phyloP scores from a whole-genome alignment of 2,888 invertebrate species.

The Polietes domitor region DNA sequence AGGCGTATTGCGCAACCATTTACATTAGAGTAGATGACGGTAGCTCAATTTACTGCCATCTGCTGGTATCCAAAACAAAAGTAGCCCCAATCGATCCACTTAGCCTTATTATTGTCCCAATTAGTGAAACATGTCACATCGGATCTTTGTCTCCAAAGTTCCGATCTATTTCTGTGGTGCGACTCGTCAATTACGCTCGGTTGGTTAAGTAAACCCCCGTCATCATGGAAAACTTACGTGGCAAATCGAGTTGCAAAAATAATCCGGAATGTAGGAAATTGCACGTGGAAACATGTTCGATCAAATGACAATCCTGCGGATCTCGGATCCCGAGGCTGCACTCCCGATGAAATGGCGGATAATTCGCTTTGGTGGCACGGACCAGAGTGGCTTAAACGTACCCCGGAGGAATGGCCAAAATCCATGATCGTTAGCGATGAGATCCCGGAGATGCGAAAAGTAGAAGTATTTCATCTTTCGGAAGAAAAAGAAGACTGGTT shows the following conservation, averaged over 20 bases:
- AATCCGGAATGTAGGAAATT: slow-evolving; percentile 37
- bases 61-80: slow-evolving; percentile 57
- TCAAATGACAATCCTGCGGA: slow-evolving; percentile 58
- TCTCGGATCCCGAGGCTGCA: slow-evolving; percentile 47
- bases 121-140: background rate
- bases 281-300: slow-evolving; percentile 55
- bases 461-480: slow-evolving; percentile 3
- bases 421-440: background rate
- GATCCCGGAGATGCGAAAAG: background rate
- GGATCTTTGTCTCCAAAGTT: background rate
- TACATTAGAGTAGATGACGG: slow-evolving; percentile 24
- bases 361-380: slow-evolving; percentile 57
- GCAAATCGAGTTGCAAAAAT: slow-evolving; percentile 34
- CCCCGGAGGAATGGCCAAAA: slow-evolving; percentile 39
- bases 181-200: background rate
- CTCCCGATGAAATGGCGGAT: slow-evolving; percentile 19
- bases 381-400: slow-evolving; percentile 30
- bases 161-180: background rate
- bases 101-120: slow-evolving; percentile 39
- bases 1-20: slow-evolving; percentile 38
- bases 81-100: slow-evolving; percentile 60
- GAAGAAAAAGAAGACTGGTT: background rate
- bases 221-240: slow-evolving; percentile 19
- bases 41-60: background rate
- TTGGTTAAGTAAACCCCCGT: slow-evolving; percentile 14